Conservation (phyloP, 2,113 vertebrate genomes). For the Ictalurus furcatus region DNA sequence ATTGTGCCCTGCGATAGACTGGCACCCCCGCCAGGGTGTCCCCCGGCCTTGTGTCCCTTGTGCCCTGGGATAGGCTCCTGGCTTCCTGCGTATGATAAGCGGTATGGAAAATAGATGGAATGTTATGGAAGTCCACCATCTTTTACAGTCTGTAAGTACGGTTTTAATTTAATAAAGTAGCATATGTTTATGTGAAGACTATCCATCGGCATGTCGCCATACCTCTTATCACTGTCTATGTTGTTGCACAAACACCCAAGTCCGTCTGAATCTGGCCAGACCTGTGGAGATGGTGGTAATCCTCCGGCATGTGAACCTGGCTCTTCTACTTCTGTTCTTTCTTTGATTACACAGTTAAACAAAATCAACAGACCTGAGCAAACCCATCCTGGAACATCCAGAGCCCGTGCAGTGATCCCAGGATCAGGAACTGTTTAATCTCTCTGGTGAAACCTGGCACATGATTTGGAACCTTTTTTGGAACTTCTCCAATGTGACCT, state of each 20-base stretch:
- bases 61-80: too few species aligned
- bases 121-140: too few species aligned
- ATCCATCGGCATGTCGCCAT: not conserved
- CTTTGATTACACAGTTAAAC: slow-evolving; percentile 1
- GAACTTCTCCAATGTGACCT: too few species aligned
- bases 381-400: not conserved
- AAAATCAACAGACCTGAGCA: slow-evolving; percentile 8
- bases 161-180: not conserved
- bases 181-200: not conserved
- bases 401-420: not conserved
- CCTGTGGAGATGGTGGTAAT: not conserved
- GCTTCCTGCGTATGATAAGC: too few species aligned
- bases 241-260: not conserved
- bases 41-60: too few species aligned
- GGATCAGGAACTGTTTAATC: not conserved
- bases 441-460: not conserved
- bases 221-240: not conserved
- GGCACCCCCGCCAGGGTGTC: too few species aligned
- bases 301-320: not conserved
- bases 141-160: too few species aligned
- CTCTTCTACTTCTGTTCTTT: not conserved
- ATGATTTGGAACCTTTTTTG: not conserved
- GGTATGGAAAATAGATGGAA: too few species aligned
- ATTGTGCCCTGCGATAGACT: too few species aligned
- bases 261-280: not conserved